These are phyloP conservation scores for Nibea coibor DNA, from an alignment of 2,113 vertebrate genomes.

Conservation along the genomic window DNA sequence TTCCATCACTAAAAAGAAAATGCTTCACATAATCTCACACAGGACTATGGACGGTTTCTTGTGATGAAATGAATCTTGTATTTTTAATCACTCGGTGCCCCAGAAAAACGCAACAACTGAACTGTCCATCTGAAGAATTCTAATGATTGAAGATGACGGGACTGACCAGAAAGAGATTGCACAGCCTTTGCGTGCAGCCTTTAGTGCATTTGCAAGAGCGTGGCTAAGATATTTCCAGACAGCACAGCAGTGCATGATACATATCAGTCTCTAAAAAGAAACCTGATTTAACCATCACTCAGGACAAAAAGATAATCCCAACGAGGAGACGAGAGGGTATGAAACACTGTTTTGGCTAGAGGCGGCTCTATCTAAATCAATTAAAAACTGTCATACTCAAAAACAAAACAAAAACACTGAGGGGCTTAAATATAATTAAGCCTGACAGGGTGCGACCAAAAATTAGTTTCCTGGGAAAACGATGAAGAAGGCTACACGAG, in stretches of 20 bases:
- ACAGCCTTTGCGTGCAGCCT: background rate
- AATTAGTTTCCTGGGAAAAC: constrained; percentile 58
- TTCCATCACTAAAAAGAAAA: constrained; percentile 21
- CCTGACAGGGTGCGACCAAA: constrained; percentile 60
- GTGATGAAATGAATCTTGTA: constrained; percentile 1
- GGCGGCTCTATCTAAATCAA: constrained; percentile 68
- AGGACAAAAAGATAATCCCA: constrained; percentile 18
- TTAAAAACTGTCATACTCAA: constrained; percentile 59
- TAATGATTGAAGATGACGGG: constrained; percentile 2
- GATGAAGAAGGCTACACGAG: constrained; percentile 17
- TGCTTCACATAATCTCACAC: background rate
- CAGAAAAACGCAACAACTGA: background rate
- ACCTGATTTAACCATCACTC: constrained; percentile 23
- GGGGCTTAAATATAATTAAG: constrained; percentile 69
- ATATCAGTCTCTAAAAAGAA: background rate
- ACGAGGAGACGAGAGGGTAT: constrained; percentile 5
- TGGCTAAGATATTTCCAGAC: constrained; percentile 1
- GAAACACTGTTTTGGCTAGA: constrained; percentile 62
- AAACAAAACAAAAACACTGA: constrained; percentile 69
- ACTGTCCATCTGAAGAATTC: background rate
- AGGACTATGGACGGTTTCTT: background rate
- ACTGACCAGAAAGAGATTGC: background rate
- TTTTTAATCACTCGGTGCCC: constrained; percentile 7
- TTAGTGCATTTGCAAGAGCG: background rate
- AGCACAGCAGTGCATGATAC: background rate